Evolutionary conservation across 2,797 vertebrate species (phyloP), one percentile per base, ranked within the genome.

Genomic region (Atherinosoma microstoma): DNA sequence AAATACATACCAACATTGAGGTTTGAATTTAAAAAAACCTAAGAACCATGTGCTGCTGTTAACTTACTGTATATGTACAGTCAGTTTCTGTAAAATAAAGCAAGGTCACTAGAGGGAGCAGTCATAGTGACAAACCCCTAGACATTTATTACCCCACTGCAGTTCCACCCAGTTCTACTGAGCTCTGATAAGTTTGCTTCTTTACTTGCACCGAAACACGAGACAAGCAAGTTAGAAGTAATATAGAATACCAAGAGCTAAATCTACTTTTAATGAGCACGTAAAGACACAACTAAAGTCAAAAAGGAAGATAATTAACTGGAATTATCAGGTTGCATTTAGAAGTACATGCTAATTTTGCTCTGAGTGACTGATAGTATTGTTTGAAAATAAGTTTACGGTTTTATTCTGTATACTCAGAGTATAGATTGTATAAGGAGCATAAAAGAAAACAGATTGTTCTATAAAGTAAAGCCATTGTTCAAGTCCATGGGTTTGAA

Each of bases 61-160:
- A 83, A 78, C 35, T 54, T 63, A 54, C 16, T 68, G 40, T 60
- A 63, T 59, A 73, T 73, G 62, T 73, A 83, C 86, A 84, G 82
- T 78, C 71, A 60, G 60, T 76, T 69, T 84, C 63, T 83, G 59
- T 64, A 72, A 70, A 32, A 36, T 51, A 84, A 78, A 87, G 71
- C 27, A 67, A 59, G 42, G 24, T 70, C 57, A 63, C 34, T 45
- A 45, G 64, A 57, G 24, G 58, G 42, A 36, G 34, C 2, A 10
- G 4, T 61, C 13, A 15, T n/a, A 8, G 20, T 54, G 34, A 58
- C 49, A 27, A 30, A 60, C 10, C 35, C 35, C 27, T 4, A 27
- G 30, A 35, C n/a, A 57, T 40, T 45, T 8, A 40, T 38, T n/a
- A 49, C 3, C 10, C 3, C 29, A 53, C 22, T 49, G 49, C 22